Evolutionary conservation across 2,113 vertebrate species (phyloP).

Genomic region (Amphilophus citrinellus): DNA sequence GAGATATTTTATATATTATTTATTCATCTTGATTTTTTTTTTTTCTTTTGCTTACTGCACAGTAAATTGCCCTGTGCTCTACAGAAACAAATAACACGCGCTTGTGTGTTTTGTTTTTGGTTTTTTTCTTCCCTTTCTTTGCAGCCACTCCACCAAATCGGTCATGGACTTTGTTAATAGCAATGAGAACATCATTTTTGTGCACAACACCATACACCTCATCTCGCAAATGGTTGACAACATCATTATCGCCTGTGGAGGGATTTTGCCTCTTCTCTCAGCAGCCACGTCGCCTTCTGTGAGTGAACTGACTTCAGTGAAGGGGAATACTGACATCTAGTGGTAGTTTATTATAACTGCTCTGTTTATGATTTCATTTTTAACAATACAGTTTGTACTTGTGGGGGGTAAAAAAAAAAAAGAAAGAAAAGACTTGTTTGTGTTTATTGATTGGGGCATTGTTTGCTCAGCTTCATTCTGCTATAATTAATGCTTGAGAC

Average conservation of each 20-base stretch:
- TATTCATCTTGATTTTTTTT: not conserved
- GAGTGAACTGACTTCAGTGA: constrained; percentile 84
- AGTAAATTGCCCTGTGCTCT: not conserved
- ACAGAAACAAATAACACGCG: not conserved
- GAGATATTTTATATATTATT: not conserved
- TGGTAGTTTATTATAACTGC: constrained; percentile 40
- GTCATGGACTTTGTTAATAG: constrained; percentile 99
- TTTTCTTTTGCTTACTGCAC: not conserved
- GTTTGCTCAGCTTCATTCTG: constrained; percentile 26
- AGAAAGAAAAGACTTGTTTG: constrained; percentile 1
- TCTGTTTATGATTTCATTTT: not conserved
- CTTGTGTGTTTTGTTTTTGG: not conserved
- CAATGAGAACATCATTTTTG: constrained; percentile 99
- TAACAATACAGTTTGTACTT: not conserved
- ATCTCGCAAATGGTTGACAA: constrained; percentile 99
- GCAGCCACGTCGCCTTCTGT: constrained; percentile 97
- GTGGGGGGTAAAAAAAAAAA: constrained; percentile 8
- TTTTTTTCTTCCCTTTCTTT: not conserved
- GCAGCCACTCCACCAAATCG: constrained; percentile 96
- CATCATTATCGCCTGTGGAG: constrained; percentile 98
- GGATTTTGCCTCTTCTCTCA: constrained; percentile 96
- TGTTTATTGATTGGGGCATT: constrained; percentile 10
- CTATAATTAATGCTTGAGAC: constrained; percentile 21
- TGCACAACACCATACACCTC: constrained; percentile 99
- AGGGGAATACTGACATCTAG: constrained; percentile 74